These are phyloP conservation scores for Murina feae DNA, from an alignment of 2,113 vertebrate species.

Conservation along the genomic window DNA sequence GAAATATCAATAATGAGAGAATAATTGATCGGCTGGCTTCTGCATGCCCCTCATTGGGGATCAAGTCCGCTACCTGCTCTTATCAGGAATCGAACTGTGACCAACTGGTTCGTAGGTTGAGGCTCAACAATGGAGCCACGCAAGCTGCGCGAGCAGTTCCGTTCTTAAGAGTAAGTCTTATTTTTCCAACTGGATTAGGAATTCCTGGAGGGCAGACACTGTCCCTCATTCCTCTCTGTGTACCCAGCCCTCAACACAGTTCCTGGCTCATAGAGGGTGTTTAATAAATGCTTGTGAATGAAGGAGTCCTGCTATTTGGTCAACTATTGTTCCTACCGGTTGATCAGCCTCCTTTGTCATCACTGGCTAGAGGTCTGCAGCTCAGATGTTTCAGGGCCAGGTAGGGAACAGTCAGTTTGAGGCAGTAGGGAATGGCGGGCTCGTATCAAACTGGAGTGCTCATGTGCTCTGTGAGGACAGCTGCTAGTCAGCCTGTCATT, in stretches of 20 bases:
- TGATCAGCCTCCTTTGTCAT: background rate
- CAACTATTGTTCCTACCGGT: background rate
- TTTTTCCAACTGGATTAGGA: background rate
- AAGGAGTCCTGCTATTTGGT: background rate
- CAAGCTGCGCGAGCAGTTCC: background rate
- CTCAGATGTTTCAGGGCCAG: background rate
- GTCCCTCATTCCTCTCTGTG: background rate
- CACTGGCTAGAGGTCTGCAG: background rate
- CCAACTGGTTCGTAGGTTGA: background rate
- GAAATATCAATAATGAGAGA: background rate
- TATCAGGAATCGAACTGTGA: background rate
- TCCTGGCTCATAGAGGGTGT: background rate
- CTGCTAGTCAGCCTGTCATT: background rate
- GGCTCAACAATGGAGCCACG: background rate
- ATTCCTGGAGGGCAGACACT: constrained; percentile 14
- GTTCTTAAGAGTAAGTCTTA: constrained; percentile 1
- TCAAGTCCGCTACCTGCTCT: background rate
- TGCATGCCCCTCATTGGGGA: background rate
- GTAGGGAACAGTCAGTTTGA: background rate
- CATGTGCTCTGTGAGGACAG: background rate
- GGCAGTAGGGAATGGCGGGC: background rate
- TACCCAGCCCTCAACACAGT: background rate
- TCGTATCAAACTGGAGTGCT: background rate
- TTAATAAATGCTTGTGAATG: background rate
- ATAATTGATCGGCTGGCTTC: background rate